Evolutionary conservation across 1,140 invertebrate genomes (phyloP), one percentile per base, ranked within the genome.

Genomic region (Bombyx mandarina): DNA sequence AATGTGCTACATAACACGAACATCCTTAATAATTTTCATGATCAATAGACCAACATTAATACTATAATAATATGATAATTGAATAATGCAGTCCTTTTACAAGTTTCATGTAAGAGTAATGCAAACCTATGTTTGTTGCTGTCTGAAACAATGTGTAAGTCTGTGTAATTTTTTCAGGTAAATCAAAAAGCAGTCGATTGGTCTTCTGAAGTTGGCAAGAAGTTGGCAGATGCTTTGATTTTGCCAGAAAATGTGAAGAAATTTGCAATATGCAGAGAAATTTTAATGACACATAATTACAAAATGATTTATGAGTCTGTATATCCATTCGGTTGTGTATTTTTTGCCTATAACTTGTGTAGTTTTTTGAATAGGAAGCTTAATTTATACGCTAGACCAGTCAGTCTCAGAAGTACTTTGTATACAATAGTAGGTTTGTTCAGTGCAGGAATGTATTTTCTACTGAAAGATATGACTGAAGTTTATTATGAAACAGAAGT

Each of bases 241-340:
- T 67, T 96, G 2, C 91, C 92, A 8, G 91, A 94, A 49, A 90
- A 93, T 50, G 94, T 94, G 6, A 90, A 95, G 72, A 90, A 93
- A 57, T 96, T 94, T 88, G 94, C 91, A 8, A 91, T 96, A 26
- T 94, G 93, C 54, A 89, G 91, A 59, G 91, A 95, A 86, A 89
- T 96, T 49, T 73, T 92, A 54, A 88, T 90, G 72, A 76, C 88
- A 8, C 80, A 91, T 54, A 90, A 90, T 7, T 74, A 89, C 52
- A 88, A 91, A 63, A 66, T 91, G 7, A 70, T 90, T 10, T 70
- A 89, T 49, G 89, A 91, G 66, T 89, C 88, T 3, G 52, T 85
- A 5, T 89, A 88, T 67, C 88, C 86, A 58, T 77, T 86, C 57
- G 10, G 75, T 1, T 75, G 79, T 47, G 69, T 91, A 54, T 64